Percentiles rank a stretch among this genome's conserved stretches.
Conservation (phyloP, 2,113 vertebrate species). For the Stegastes partitus region DNA sequence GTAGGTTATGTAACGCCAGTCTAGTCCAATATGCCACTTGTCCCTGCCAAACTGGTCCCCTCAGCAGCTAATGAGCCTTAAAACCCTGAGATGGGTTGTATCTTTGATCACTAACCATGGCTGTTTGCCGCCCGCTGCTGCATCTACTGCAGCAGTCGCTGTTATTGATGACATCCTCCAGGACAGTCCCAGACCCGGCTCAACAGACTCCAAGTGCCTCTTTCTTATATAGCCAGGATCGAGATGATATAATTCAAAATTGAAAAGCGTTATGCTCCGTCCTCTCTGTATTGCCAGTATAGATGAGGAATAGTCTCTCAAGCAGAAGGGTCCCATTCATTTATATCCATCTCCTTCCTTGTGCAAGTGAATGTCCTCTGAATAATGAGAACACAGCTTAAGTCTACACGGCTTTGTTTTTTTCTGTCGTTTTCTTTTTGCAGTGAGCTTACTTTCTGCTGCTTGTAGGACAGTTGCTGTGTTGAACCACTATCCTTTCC, state of each 20-base stretch:
- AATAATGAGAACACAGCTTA: conserved; percentile 52
- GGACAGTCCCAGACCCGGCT: conserved; percentile 64
- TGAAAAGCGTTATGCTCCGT: conserved; percentile 61
- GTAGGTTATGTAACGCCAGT: conserved; percentile 64
- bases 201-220: conserved; percentile 52
- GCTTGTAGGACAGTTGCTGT: conserved; percentile 29
- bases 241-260: conserved; percentile 71
- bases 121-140: conserved; percentile 72
- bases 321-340: conserved; percentile 29
- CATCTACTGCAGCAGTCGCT: conserved; percentile 64
- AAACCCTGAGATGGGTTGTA: conserved; percentile 74
- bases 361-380: conserved; percentile 32
- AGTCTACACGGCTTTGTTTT: conserved; percentile 36
- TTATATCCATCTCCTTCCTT: conserved; percentile 32
- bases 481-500: conserved; percentile 10
- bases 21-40: conserved; percentile 70
- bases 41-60: conserved; percentile 68
- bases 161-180: conserved; percentile 78
- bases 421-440: conserved; percentile 49
- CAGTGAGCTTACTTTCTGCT: conserved; percentile 23
- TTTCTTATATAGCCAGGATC: conserved; percentile 55
- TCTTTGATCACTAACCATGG: conserved; percentile 80
- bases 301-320: conserved; percentile 53
- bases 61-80: conserved; percentile 79
- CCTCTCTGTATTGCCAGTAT: conserved; percentile 50